Evolutionary conservation across 2,797 vertebrate species (phyloP), one percentile per base, ranked within the genome.

Genomic region (Lacerta viridis): DNA sequence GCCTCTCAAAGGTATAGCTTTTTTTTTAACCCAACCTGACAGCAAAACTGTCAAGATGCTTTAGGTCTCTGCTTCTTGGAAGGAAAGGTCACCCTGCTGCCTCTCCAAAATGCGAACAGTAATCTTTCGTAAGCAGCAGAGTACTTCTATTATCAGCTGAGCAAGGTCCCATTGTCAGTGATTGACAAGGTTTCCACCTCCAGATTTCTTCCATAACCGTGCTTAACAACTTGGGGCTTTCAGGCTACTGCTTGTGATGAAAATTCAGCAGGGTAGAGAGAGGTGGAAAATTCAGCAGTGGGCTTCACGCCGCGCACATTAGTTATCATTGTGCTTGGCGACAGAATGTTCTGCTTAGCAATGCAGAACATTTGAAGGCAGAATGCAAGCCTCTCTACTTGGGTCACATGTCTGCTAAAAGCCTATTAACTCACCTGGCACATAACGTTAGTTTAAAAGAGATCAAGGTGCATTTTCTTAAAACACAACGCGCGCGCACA

Each of bases 131-230:
- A 93, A 90, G 89, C 76, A 89, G 78, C 20, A 61, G n/a, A 90
- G 59, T 36, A 85, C 64, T 90, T 95, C 91, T 93, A 61, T 93
- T 95, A 93, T 90, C 90, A 93, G 68, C 83, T 82, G 33, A 94
- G 90, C 27, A 93, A 95, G 64, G 61, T 18, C n/a, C 33, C 84
- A 15, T 91, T 94, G 84, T 91, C 27, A 50, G 87, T 95, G 92
- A 94, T 7, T 95, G 93, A 94, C 91, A 94, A 90, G 84, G 84
- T 95, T 95, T 89, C 88, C 7, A 61, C 88, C 82, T 94, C 83
- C 81, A 90, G 83, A 91, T 94, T 94, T 93, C 89, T 90, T 90
- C 84, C 1, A 1, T 87, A 93, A 91, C 68, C 33, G 23, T 74
- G 11, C 79, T 94, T 94, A 95, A 94, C 89, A 90, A 84, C 80